Conservation (phyloP, 2,797 vertebrate species). For the Enteromius trimaculatus region DNA sequence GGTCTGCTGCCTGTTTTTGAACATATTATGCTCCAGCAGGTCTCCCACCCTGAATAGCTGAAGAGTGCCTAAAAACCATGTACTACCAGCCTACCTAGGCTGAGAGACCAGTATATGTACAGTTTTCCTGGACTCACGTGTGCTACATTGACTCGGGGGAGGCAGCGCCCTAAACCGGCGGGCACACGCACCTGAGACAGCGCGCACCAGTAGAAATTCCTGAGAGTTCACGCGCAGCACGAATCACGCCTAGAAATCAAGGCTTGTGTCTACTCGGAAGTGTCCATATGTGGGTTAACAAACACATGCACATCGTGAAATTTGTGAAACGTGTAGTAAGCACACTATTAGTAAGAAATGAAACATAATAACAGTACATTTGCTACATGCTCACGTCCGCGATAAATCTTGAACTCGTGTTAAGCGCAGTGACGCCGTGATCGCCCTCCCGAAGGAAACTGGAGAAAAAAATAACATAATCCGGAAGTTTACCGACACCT, state of each 20-base stretch:
- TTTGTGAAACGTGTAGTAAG: constrained; percentile 6
- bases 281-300: constrained; percentile 8
- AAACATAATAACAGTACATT: background rate
- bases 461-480: constrained; percentile 44
- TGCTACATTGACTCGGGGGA: constrained; percentile 23
- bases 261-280: constrained; percentile 19
- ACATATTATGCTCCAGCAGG: background rate
- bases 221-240: constrained; percentile 2
- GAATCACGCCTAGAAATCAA: constrained; percentile 30
- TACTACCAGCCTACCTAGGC: background rate
- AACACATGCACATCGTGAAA: background rate
- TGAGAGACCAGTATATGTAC: background rate
- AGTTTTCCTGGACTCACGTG: constrained; percentile 33
- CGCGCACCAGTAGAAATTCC: constrained; percentile 35
- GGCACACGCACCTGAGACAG: constrained; percentile 53
- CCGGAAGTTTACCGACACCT: constrained; percentile 64
- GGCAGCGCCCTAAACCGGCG: constrained; percentile 51
- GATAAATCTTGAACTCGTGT: background rate
- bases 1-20: background rate
- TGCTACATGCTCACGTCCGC: constrained; percentile 12
- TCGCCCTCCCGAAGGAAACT: constrained; percentile 31
- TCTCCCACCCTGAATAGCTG: background rate
- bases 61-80: background rate
- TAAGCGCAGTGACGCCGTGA: constrained; percentile 39
- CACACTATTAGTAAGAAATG: background rate